These are phyloP conservation scores for Scylla paramamosain DNA, from an alignment of 1,140 invertebrate species.

Conservation along the genomic window DNA sequence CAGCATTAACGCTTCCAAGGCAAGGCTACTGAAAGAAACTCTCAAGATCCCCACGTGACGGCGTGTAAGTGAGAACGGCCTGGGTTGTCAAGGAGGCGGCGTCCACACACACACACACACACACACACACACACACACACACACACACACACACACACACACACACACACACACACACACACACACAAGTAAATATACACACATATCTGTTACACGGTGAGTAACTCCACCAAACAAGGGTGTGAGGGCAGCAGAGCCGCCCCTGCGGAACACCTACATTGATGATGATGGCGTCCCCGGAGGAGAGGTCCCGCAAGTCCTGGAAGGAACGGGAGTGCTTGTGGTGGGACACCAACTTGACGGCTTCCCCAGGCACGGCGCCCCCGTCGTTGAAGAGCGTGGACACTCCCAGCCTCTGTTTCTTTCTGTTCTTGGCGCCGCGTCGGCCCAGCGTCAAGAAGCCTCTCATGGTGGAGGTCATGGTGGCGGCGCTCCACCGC, in stretches of 20 bases:
- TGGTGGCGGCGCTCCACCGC: not conserved
- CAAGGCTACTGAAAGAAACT: not conserved
- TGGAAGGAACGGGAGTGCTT: not conserved
- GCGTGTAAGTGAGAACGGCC: not conserved
- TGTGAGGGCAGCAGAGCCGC: not conserved
- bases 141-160: no score
- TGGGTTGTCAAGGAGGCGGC: not conserved
- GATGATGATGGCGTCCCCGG: not conserved
- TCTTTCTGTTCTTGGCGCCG: slow-evolving; percentile 21
- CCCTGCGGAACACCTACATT: not conserved
- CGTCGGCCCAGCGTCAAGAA: slow-evolving; percentile 29
- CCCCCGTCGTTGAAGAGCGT: not conserved
- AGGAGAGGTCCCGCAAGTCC: not conserved
- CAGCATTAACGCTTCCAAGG: not conserved
- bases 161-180: no score
- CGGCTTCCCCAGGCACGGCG: not conserved
- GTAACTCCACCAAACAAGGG: not conserved
- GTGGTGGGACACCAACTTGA: not conserved
- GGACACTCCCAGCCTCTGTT: not conserved
- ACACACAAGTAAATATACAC: no score
- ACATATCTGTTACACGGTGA: not conserved
- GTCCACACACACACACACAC: not conserved
- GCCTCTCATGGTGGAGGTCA: slow-evolving; percentile 27
- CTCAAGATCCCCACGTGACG: not conserved
- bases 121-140: no score